Evolutionary conservation across 2,113 vertebrate species (phyloP).

Genomic region (Sturnus vulgaris): DNA sequence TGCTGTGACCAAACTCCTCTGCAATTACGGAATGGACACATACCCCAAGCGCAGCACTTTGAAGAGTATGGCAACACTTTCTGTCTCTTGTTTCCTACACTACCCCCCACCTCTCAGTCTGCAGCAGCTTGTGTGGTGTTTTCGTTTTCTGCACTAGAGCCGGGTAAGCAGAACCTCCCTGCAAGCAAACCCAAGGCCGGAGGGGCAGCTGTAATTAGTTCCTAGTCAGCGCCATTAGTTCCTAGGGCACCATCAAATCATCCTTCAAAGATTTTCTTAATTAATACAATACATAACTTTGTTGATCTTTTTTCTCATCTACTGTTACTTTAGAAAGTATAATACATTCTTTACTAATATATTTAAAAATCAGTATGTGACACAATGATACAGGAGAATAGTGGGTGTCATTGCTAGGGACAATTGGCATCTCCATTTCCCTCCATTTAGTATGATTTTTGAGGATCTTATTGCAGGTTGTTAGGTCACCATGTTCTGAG

Average conservation of each 20-base stretch:
- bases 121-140: not conserved
- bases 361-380: not conserved
- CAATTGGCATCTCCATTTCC: not conserved
- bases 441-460: not conserved
- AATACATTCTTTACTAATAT: not conserved
- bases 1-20: not conserved
- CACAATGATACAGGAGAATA: not conserved
- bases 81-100: not conserved
- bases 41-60: not conserved
- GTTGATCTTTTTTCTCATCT: not conserved
- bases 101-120: not conserved
- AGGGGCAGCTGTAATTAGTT: not conserved
- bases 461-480: not conserved
- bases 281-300: not conserved
- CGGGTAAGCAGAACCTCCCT: not conserved
- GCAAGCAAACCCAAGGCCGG: not conserved
- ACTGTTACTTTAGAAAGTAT: not conserved
- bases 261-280: not conserved
- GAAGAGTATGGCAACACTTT: not conserved
- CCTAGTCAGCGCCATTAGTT: not conserved
- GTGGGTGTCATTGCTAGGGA: not conserved
- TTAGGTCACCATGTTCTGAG: not conserved
- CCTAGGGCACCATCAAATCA: not conserved
- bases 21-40: not conserved
- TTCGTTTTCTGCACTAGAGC: not conserved